phyloP scores from a whole-genome alignment of 2,113 vertebrate genomes.

The Anseranas semipalmata region DNA sequence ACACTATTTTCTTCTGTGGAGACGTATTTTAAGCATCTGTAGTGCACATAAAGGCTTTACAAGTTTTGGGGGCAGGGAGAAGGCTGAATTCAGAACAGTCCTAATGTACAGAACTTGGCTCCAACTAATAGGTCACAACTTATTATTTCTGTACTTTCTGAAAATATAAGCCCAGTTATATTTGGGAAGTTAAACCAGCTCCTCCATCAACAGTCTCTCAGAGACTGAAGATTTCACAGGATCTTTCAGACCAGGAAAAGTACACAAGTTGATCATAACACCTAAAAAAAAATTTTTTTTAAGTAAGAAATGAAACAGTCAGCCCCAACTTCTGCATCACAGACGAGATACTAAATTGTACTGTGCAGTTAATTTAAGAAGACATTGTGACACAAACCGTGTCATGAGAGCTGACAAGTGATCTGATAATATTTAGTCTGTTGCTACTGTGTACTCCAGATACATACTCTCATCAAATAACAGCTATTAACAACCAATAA shows the following conservation, averaged over 20 bases:
- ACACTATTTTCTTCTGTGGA: background rate
- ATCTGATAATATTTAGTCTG: background rate
- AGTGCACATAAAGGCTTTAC: background rate
- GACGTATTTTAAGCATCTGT: background rate
- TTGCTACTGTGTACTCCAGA: background rate
- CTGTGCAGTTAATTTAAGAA: background rate
- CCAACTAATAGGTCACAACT: background rate
- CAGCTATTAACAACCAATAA: background rate
- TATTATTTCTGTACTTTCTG: background rate
- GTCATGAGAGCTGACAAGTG: background rate
- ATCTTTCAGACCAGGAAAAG: background rate
- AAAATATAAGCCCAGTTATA: background rate
- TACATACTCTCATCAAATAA: background rate
- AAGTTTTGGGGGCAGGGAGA: background rate
- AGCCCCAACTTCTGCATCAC: background rate
- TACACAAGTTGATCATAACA: background rate
- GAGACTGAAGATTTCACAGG: background rate
- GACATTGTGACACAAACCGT: background rate
- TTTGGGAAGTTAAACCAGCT: background rate
- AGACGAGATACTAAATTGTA: background rate
- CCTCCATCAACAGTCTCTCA: background rate
- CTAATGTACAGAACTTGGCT: background rate
- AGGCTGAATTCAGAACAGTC: background rate
- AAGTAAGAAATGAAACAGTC: background rate
- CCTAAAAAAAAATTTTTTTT: background rate